phyloP scores from a whole-genome alignment of 35 echinoderm and acorn worm species.

The Amphiura filiformis region DNA sequence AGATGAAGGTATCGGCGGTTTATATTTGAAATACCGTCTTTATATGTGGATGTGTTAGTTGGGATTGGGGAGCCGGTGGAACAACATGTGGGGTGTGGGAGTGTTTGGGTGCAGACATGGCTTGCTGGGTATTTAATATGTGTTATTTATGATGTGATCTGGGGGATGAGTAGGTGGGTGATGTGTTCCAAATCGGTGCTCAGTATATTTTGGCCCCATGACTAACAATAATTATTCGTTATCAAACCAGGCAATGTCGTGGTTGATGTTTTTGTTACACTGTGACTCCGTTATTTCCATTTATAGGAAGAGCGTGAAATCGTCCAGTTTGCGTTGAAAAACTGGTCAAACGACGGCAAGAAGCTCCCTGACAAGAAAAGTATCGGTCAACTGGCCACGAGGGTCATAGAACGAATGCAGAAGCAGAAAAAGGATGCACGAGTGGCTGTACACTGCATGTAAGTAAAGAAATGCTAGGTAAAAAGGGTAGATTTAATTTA shows the following conservation, averaged over 20 bases:
- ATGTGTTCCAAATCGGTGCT: too few relatives aligned
- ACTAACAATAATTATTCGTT: too few relatives aligned
- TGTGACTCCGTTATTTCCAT: not conserved
- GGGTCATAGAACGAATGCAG: not conserved
- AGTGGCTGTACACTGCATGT: not conserved
- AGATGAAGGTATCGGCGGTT: not conserved
- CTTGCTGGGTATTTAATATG: not conserved
- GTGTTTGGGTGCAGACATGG: too few relatives aligned
- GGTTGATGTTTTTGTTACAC: not conserved
- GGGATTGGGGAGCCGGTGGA: too few relatives aligned
- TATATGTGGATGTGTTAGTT: not conserved
- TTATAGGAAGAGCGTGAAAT: not conserved
- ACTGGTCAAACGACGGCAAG: not conserved
- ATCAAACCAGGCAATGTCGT: too few relatives aligned
- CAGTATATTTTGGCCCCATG: too few relatives aligned
- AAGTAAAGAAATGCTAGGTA: not conserved
- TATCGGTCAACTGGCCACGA: not conserved
- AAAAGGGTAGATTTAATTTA: not conserved
- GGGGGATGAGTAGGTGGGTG: too few relatives aligned
- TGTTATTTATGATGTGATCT: too few relatives aligned
- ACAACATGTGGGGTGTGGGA: too few relatives aligned
- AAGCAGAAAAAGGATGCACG: not conserved
- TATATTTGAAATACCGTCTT: not conserved
- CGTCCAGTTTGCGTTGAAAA: not conserved
- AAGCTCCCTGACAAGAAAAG: not conserved